These are phyloP conservation scores for Nesospiza acunhae DNA, from an alignment of 2,113 vertebrate species.

Conservation along the genomic window DNA sequence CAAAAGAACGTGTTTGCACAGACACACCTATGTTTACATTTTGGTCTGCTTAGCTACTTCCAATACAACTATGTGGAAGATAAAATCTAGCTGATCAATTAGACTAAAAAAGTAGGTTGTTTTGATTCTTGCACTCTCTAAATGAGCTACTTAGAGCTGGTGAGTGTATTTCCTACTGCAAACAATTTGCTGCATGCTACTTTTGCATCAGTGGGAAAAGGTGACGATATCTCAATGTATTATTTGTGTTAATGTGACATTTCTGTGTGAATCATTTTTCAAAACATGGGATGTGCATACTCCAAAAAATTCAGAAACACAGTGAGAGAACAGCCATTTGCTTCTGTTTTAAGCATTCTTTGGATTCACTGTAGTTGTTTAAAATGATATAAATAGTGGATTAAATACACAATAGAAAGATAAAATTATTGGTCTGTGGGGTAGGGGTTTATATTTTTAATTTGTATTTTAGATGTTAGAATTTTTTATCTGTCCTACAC, in stretches of 20 bases:
- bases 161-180: not conserved
- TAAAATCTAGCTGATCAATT: not conserved
- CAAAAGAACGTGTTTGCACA: not conserved
- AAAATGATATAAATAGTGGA: not conserved
- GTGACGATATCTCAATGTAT: rapidly evolving
- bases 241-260: not conserved
- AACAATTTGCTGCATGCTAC: not conserved
- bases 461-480: not conserved
- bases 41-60: not conserved
- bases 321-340: not conserved
- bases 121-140: not conserved
- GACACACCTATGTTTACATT: not conserved
- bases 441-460: not conserved
- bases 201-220: not conserved
- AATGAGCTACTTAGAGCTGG: not conserved
- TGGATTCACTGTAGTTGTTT: not conserved
- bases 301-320: not conserved
- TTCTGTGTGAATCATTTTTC: not conserved
- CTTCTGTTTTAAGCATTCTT: not conserved
- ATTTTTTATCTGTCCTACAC: not conserved
- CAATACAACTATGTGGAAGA: not conserved
- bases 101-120: not conserved
- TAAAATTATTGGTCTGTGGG: not conserved
- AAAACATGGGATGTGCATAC: not conserved
- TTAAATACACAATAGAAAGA: not conserved